Base-by-base conservation (phyloP, 2,113 vertebrate genomes). In the Anarhynchus alexandrinus region DNA sequence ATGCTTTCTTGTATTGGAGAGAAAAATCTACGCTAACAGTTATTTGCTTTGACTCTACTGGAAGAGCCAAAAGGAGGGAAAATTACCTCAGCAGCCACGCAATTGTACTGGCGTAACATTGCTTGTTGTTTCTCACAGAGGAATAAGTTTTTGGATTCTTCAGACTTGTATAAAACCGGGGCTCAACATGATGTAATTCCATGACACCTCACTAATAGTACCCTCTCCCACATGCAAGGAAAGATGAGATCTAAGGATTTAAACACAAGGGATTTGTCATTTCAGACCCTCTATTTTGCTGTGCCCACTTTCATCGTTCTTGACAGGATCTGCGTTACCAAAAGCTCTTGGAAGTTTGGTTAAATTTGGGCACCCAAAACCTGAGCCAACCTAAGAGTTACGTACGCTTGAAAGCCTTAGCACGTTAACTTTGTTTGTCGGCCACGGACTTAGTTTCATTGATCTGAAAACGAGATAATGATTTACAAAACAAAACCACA, bases 401-500 rank as follows among this genome's bases (percentile, higher is more conserved):
- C 0, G 0, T 54, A n/a, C 1, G 1, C 27, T 57, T 52, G 81
- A 62, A 51, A 93, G 52, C 66, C 25, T 15, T 20, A 12, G 32
- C 7, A 25, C 0, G 1, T 65, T 80, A 20, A 34, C 86, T 51
- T 54, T 77, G 66, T 88, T 91, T 93, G 85, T 70, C 3, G 0
- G 85, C 88, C 54, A 2, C 4, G 2, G 82, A 91, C 67, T 15
- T 81, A 32, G 57, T 51, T 93, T 83, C 86, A 91, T 77, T 25
- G 91, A 95, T 97, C 87, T 64, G 91, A 77, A 64, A 77, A 64
- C 0, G 0, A 96, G 96, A 96, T 96, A 87, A 62, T 0, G 11
- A 82, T 70, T 95, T 77, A 87, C 72, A 82, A 90, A 95, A 90
- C 87, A 82, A 93, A 95, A 86, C 95, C 96, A 90, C 93, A 95